Evolutionary conservation across 2,797 vertebrate genomes (phyloP).

Genomic region (Paratrypauchen microcephalus): DNA sequence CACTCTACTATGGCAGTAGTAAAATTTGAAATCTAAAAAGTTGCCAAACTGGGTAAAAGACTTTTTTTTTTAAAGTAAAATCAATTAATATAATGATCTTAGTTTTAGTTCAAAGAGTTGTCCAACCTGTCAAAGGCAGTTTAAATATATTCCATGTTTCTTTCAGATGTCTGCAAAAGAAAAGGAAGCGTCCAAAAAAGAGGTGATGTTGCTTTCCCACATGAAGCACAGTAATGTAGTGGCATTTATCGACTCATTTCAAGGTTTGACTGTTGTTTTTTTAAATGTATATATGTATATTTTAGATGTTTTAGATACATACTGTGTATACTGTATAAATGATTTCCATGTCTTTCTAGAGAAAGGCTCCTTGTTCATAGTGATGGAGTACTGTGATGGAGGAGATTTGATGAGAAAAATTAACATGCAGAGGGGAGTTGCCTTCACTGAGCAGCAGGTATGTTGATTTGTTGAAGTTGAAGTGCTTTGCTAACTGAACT

Average conservation of each 20-base stretch:
- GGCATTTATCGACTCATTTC: slow-evolving; percentile 82
- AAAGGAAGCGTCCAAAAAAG: slow-evolving; percentile 86
- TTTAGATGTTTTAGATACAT: too few species aligned
- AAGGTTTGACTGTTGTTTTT: slow-evolving; percentile 73
- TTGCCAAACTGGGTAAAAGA: too few species aligned
- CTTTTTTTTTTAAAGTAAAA: too few species aligned
- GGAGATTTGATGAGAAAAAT: slow-evolving; percentile 91
- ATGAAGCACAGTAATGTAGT: slow-evolving; percentile 94
- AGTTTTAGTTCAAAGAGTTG: too few species aligned
- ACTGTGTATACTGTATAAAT: slow-evolving; percentile 1
- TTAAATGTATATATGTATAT: too few species aligned
- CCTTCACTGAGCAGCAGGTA: slow-evolving; percentile 88
- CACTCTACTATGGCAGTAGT: too few species aligned
- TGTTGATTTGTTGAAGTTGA: slow-evolving; percentile 6
- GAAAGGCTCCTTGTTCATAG: slow-evolving; percentile 81
- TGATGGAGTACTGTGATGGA: slow-evolving; percentile 94
- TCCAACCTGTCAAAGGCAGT: too few species aligned
- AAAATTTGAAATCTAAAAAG: too few species aligned
- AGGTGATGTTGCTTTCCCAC: slow-evolving; percentile 84
- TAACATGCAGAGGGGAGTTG: slow-evolving; percentile 80
- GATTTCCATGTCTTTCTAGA: slow-evolving; percentile 66
- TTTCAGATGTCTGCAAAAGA: slow-evolving; percentile 83
- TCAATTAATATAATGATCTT: too few species aligned
- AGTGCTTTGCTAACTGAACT: not conserved
- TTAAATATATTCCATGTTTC: slow-evolving; percentile 16